A percentile compares a stretch with the other conserved stretches of the same genome.
phyloP scores from a whole-genome alignment of 2,113 vertebrate genomes.

The Entelurus aequoreus region DNA sequence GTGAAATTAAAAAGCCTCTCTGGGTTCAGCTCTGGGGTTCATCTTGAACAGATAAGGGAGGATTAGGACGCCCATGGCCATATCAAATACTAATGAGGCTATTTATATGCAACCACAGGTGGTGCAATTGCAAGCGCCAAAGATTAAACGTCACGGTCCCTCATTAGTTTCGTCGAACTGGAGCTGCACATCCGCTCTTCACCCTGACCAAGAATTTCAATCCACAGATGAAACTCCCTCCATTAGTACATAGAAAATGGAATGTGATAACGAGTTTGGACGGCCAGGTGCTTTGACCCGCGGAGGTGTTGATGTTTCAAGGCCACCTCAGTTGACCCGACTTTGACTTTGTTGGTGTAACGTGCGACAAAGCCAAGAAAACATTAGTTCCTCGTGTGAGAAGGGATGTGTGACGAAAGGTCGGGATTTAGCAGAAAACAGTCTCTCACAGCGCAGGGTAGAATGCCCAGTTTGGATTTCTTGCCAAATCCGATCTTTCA shows the following conservation, averaged over 20 bases:
- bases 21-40: slow-evolving; percentile 29
- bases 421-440: background rate
- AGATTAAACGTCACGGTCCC: slow-evolving; percentile 45
- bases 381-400: slow-evolving; percentile 7
- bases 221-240: slow-evolving; percentile 12
- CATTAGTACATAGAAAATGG: slow-evolving; percentile 12
- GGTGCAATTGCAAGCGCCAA: slow-evolving; percentile 42
- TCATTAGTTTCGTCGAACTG: slow-evolving; percentile 35
- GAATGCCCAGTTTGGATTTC: no score
- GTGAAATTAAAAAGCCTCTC: slow-evolving; percentile 37
- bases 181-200: background rate
- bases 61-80: slow-evolving; percentile 46
- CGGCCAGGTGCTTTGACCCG: slow-evolving; percentile 43
- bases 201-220: slow-evolving; percentile 8
- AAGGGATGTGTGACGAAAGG: background rate
- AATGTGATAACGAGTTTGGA: slow-evolving; percentile 35
- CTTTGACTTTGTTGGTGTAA: slow-evolving; percentile 15
- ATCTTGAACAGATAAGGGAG: slow-evolving; percentile 38
- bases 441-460: no score
- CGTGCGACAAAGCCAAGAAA: slow-evolving; percentile 6
- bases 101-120: slow-evolving; percentile 69
- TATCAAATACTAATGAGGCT: slow-evolving; percentile 65
- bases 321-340: slow-evolving; percentile 7
- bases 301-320: slow-evolving; percentile 14
- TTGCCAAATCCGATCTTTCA: no score